These are phyloP conservation scores for Tetragnatha versicolor DNA, from an alignment of 1,140 invertebrate genomes.

Conservation along the genomic window DNA sequence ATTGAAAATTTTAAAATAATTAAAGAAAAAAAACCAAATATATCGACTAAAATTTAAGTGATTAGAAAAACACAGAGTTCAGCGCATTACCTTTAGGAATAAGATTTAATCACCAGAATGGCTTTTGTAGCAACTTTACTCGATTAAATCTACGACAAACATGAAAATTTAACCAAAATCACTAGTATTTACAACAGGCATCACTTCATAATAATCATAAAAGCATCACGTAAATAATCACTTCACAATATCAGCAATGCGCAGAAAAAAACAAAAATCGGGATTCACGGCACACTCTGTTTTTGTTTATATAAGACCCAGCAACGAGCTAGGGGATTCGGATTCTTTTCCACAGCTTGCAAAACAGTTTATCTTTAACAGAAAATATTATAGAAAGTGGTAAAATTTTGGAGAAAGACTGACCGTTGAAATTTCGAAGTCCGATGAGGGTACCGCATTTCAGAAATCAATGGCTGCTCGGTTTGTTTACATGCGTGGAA, in stretches of 20 bases:
- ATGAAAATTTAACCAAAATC: no score
- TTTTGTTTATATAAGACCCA: slow-evolving; percentile 26
- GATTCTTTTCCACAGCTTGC: background rate
- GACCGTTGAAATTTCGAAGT: background rate
- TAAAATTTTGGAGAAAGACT: background rate
- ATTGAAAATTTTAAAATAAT: no score
- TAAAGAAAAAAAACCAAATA: no score
- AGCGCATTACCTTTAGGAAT: no score
- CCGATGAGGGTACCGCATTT: slow-evolving; percentile 11
- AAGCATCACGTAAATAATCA: slow-evolving; percentile 3
- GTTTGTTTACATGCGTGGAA: slow-evolving; percentile 52
- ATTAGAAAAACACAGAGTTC: no score
- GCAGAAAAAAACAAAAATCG: slow-evolving; percentile 34
- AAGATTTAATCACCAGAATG: no score
- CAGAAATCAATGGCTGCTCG: slow-evolving; percentile 38
- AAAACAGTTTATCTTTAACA: background rate
- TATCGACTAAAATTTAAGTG: no score
- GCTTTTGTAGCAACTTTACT: no score
- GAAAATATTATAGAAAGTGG: background rate
- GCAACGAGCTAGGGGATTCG: background rate
- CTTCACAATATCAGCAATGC: slow-evolving; percentile 48
- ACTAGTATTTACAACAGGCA: no score
- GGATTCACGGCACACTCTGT: slow-evolving; percentile 35
- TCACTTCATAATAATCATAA: no score
- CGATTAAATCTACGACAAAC: no score